Percentiles rank a stretch among this genome's conserved stretches.
Evolutionary conservation across 2,797 vertebrate species (phyloP).

Genomic region (Micromesistius poutassou): DNA sequence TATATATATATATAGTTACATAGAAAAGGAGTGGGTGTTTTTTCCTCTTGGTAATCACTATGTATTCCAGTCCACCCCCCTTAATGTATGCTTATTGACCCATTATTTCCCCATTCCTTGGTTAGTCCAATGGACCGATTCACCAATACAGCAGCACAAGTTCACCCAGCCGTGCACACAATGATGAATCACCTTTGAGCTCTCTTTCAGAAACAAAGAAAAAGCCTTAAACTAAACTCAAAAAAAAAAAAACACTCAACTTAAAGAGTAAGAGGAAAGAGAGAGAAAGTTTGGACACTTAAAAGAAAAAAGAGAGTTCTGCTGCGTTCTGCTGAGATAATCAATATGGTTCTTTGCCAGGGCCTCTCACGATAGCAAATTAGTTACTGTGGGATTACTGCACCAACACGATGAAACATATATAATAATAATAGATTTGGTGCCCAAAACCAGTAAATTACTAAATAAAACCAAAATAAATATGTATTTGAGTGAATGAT

Average conservation of each 20-base stretch:
- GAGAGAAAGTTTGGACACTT: neutral
- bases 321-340: neutral
- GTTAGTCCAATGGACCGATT: neutral
- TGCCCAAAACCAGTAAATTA: neutral
- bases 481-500: neutral
- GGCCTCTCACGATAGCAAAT: neutral
- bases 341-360: neutral
- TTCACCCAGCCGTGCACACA: slow-evolving; percentile 9
- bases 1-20: too few species aligned
- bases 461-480: neutral
- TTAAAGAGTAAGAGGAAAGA: neutral
- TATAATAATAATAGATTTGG: too few species aligned
- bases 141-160: neutral
- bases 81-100: neutral
- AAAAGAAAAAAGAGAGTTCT: slow-evolving; percentile 1
- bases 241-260: neutral
- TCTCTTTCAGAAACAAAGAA: neutral
- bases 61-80: slow-evolving; percentile 10
- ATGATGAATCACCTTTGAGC: slow-evolving; percentile 28
- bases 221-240: neutral
- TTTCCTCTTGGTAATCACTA: too few species aligned
- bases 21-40: too few species aligned
- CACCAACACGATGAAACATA: too few species aligned
- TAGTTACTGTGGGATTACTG: neutral
- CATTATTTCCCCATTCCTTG: neutral